Base-by-base conservation (phyloP, 2,113 vertebrate genomes). In the Emydura subglobosa region DNA sequence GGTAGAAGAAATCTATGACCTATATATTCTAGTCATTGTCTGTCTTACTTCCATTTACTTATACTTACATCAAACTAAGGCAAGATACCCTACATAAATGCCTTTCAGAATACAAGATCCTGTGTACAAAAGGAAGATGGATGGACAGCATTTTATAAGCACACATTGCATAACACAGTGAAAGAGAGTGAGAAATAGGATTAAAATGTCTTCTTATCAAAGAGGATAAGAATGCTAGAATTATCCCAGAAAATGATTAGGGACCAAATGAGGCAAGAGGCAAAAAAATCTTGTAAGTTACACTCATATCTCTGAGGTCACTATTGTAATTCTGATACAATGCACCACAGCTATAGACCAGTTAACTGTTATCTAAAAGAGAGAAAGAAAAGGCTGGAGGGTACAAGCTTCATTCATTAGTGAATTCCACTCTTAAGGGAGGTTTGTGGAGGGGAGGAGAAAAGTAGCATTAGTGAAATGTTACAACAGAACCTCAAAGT, bases 61-160 rank as follows among this genome's bases (percentile, higher is more conserved):
- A 44, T 50, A 85, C 90, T 92, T 91, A 96, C n/a, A 91, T 79
- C n/a, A 72, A 34, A 92, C 88, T 92, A 96, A 94, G 79, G 78
- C 80, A 94, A 92, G 91, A 85, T 96, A 95, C 92, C 92, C 84
- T 90, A 83, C 51, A 90, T 92, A 91, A 95, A 85, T 85, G 74
- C 88, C 92, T 94, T 94, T 47, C 0, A 2, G 89, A 90, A 92
- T 82, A 53, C 21, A 91, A 88, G 87, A 96, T 91, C 87, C 94
- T 95, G 95, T 95, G 34, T 89, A 95, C 12, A 44, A 87, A 88
- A 89, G 78, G 72, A 96, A 95, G 93, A 89, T 96, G 97, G 94
- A 97, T 96, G 96, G 96, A 92, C 95, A 92, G 85, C 19, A 51
- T 96, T 88, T 87, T 96, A 93, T 96, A 95, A 96, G 95, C 83